Evolutionary conservation across 2,888 invertebrate species (phyloP).

Genomic region (Coelopa pilipes): DNA sequence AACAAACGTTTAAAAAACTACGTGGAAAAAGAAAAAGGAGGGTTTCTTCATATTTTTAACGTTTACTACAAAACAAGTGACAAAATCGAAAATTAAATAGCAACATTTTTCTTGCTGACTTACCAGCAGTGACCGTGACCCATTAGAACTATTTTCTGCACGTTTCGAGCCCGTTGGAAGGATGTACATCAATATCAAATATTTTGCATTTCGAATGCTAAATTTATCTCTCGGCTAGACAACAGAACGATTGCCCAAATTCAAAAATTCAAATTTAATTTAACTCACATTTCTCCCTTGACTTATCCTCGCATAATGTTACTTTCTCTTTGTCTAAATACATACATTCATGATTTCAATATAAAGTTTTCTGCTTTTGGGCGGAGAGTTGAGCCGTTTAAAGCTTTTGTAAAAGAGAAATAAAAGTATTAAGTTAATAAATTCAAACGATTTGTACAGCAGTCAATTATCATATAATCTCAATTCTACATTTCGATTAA

Average conservation of each 20-base stretch:
- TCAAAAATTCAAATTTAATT: constrained; percentile 1
- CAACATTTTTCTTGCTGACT: constrained; percentile 36
- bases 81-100: not conserved
- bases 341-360: constrained; percentile 24
- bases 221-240: constrained; percentile 9
- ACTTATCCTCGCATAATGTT: constrained; percentile 26
- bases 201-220: constrained; percentile 4
- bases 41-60: not conserved
- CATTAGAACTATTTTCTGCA: not conserved
- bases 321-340: constrained; percentile 30
- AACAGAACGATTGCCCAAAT: constrained; percentile 19
- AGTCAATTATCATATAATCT: not conserved
- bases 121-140: constrained; percentile 22
- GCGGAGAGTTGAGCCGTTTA: constrained; percentile 13
- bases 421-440: constrained; percentile 19
- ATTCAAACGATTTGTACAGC: not conserved
- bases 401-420: constrained; percentile 31
- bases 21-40: not conserved
- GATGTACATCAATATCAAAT: not conserved
- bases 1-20: not conserved
- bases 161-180: not conserved
- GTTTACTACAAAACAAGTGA: not conserved
- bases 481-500: constrained; percentile 1
- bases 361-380: not conserved
- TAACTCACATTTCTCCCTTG: constrained; percentile 35